Conservation (phyloP, 2,797 vertebrate genomes). For the Chelonia mydas region DNA sequence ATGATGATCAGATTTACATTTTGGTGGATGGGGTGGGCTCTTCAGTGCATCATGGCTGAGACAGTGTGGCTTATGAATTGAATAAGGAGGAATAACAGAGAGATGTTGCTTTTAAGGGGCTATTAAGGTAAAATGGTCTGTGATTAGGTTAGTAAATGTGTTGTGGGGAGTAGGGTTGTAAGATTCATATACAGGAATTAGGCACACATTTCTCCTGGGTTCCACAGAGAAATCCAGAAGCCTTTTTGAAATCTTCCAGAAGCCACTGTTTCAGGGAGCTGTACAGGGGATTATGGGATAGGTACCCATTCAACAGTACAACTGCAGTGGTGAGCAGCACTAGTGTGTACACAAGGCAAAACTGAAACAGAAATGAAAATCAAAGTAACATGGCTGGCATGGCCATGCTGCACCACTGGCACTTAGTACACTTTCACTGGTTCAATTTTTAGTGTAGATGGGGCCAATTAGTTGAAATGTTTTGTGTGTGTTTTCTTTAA, state of each 20-base stretch:
- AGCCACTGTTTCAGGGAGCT: constrained; percentile 18
- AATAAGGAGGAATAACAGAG: neutral
- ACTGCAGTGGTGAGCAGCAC: neutral
- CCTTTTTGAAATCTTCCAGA: constrained; percentile 24
- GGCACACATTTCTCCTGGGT: neutral
- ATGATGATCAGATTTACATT: neutral
- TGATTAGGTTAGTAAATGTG: neutral
- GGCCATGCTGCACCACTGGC: neutral
- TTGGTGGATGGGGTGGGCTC: neutral
- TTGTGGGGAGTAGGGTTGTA: constrained; percentile 6
- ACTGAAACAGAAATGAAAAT: neutral
- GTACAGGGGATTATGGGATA: constrained; percentile 2
- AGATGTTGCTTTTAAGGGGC: neutral
- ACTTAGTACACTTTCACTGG: neutral
- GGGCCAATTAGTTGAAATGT: neutral
- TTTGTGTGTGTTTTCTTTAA: neutral
- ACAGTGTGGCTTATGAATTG: neutral
- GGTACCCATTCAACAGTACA: neutral
- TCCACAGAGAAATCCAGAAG: constrained; percentile 40
- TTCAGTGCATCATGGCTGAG: neutral
- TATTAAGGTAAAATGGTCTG: neutral
- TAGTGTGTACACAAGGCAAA: neutral
- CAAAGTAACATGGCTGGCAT: neutral
- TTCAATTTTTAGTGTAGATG: neutral
- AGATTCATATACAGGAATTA: constrained; percentile 11